phyloP scores from a whole-genome alignment of 2,888 invertebrate species.

The Abrostola triplasia region DNA sequence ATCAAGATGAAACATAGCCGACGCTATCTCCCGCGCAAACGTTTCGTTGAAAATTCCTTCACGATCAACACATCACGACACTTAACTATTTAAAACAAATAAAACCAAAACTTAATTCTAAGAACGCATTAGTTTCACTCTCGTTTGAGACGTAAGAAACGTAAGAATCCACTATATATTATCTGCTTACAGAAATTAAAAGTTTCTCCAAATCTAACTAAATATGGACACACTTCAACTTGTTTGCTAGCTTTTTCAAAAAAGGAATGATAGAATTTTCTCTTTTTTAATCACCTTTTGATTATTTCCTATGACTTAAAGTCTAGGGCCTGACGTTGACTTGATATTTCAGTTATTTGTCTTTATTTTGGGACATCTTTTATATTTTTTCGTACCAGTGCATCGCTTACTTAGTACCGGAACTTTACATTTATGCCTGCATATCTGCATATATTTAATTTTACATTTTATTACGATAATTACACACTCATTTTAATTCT shows the following conservation, averaged over 20 bases:
- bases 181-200: conserved; percentile 29
- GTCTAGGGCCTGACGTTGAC: no score
- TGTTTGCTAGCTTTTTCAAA: conserved; percentile 11
- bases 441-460: no score
- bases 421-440: no score
- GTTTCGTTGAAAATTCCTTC: conserved; percentile 39
- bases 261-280: conserved; percentile 18
- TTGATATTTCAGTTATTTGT: no score
- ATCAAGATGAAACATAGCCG: conserved; percentile 19
- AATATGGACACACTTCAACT: conserved; percentile 20
- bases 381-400: no score
- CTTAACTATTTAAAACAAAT: conserved; percentile 24
- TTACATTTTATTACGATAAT: no score
- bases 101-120: conserved; percentile 33
- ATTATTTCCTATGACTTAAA: background rate
- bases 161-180: conserved; percentile 1
- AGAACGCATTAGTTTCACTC: conserved; percentile 41
- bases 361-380: no score
- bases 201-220: conserved; percentile 34
- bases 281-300: conserved; percentile 5
- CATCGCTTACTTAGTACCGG: no score
- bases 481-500: no score
- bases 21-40: conserved; percentile 2
- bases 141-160: conserved; percentile 19
- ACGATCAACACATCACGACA: conserved; percentile 39